phyloP scores from a whole-genome alignment of 2,888 invertebrate species.

The Heteromurus nitidus region DNA sequence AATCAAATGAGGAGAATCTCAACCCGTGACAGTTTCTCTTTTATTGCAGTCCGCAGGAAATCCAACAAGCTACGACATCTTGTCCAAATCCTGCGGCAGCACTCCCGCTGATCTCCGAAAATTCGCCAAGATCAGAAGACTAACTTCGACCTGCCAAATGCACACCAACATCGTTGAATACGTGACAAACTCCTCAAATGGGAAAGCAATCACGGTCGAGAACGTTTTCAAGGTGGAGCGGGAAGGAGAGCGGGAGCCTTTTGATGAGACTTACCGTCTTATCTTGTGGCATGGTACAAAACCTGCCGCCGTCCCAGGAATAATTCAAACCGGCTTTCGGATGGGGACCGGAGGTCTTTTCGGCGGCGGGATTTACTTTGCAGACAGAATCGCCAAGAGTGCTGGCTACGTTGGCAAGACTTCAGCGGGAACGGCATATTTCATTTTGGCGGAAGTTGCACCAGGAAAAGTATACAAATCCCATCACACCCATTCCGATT shows the following conservation, averaged over 20 bases:
- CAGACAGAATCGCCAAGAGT: slow-evolving; percentile 43
- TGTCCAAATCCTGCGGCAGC: too few species aligned
- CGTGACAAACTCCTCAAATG: too few species aligned
- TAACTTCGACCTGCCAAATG: too few species aligned
- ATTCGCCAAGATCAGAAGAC: too few species aligned
- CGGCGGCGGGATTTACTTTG: slow-evolving; percentile 50
- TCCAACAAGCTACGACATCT: too few species aligned
- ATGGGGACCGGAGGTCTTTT: slow-evolving; percentile 41
- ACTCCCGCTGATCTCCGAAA: too few species aligned
- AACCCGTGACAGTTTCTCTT: too few species aligned
- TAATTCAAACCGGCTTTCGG: slow-evolving; percentile 51
- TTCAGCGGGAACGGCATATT: not conserved
- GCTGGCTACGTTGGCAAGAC: not conserved
- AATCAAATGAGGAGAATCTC: too few species aligned
- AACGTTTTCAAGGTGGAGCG: too few species aligned
- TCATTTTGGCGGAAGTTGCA: slow-evolving; percentile 32
- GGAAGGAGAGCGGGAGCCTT: slow-evolving; percentile 1
- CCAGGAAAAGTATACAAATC: slow-evolving; percentile 44
- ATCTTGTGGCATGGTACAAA: slow-evolving; percentile 53
- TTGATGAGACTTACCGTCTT: slow-evolving; percentile 22
- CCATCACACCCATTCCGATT: slow-evolving; percentile 34
- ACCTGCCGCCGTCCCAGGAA: slow-evolving; percentile 23
- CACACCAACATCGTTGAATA: too few species aligned
- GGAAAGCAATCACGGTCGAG: too few species aligned
- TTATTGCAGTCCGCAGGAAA: too few species aligned